Evolutionary conservation across 2,113 vertebrate genomes (phyloP), one percentile per base, ranked within the genome.

Genomic region (Rhabdomys dilectus): DNA sequence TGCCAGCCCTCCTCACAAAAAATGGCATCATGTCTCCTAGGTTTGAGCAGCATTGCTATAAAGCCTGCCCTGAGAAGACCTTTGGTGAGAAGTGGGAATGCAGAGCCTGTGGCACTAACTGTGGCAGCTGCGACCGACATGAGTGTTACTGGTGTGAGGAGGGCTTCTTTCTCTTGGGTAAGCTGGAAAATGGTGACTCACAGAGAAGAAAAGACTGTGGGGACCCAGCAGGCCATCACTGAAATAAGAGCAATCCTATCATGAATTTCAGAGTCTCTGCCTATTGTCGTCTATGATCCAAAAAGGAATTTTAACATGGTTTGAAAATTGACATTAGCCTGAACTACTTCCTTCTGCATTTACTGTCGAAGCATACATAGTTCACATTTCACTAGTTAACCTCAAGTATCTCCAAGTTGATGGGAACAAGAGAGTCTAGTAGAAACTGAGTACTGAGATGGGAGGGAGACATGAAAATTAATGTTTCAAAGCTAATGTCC

Each of bases 131-230:
- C 96, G 98, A 99, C 95, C 96, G 98, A 66, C 89, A 97, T 1
- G 98, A 98, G 85, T 99, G 99, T 97, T 98, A 99, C 94, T 99
- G 97, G 51, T 99, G 99, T 97, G 97, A 99, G 39, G 97, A 99
- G 1, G 98, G 98, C 72, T 99, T 98, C 98, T 99, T 99, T 86
- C 98, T 99, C 80, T 98, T 96, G 48, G 99, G 99, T 99, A 98
- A 98, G 97, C 16, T 15, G 84, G 15, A 45, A 45, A 13, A 51
- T 0, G 16, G 3, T 15, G 2, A 1, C 0, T 1, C 24, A 9
- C 26, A 4, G 56, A 4, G 29, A 7, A 10, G 39, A 11, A 3
- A 5, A 48, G 81, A 39, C 42, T 36, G 45, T 39, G 16, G 3
- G 5, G 64, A 9, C 34, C 42, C 24, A 34, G 24, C 29, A 68